Evolutionary conservation across 2,888 invertebrate genomes (phyloP), one percentile per base, ranked within the genome.

Genomic region (Panzeria rudis): DNA sequence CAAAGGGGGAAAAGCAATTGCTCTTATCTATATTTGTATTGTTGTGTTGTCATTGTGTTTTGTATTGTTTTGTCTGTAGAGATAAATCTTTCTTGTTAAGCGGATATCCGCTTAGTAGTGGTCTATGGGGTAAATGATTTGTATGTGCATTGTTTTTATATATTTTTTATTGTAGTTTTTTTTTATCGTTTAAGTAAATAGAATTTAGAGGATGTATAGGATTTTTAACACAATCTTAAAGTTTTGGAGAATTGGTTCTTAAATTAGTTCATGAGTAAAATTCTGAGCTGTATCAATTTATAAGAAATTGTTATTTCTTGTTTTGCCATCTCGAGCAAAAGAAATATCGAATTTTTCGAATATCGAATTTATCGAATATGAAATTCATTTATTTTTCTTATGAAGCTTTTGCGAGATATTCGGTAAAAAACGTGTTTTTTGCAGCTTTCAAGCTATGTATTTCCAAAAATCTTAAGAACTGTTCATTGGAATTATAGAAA

Each of bases 91-190:
- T 75, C 47, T 75, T 75, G 61, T 84, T 75, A 79, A 75, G 54
- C 84, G 84, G 84, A 84, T 79, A 84, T 84, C 84, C 84, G 84
- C 79, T 84, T 71, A 75, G 69, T 68, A 80, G 79, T 66, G 75
- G 84, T 84, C 79, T 44, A 76, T 69, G 41, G 83, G 73, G 78
- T 75, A 84, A 79, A 84, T 75, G 69, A 56, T 79, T 84, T 79
- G 75, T 71, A 75, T 83, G 20, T 61, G 4, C 47, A 44, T 71
- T 68, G 25, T 77, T 66, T 50, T 50, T n/a, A n/a, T 29, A 17
- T 59, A 41, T 47, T 66, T 54, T 75, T 54, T 17, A 52, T 52
- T 52, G 25, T 1, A 23, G 38, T 32, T 54, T 29, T 25, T 29
- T 50, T 66, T 44, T 54, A 29, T 25, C 13, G 23, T 66, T 56